phyloP scores from a whole-genome alignment of 1,140 invertebrate genomes.

The Sinella curviseta region DNA sequence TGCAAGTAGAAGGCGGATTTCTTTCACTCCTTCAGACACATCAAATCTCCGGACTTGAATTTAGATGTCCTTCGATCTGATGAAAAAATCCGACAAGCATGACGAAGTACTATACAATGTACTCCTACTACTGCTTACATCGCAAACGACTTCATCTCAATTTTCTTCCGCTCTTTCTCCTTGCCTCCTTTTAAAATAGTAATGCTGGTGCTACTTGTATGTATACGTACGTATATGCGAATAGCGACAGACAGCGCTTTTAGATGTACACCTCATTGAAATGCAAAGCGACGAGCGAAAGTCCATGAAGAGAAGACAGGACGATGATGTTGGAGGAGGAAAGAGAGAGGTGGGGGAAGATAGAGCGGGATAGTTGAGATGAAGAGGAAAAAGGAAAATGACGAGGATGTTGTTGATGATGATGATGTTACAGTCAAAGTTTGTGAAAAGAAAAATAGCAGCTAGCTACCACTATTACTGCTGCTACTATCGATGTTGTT shows the following conservation, averaged over 20 bases:
- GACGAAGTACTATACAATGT: not conserved
- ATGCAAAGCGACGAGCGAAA: not conserved
- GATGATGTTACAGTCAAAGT: no score
- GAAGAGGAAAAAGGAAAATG: no score
- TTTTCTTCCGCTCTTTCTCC: not conserved
- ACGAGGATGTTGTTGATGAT: no score
- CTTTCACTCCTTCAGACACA: not conserved
- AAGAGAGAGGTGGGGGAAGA: not conserved
- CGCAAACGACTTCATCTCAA: not conserved
- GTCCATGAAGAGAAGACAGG: not conserved
- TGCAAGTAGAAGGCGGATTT: constrained; percentile 3
- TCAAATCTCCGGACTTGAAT: not conserved
- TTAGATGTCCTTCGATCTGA: not conserved
- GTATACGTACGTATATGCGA: not conserved
- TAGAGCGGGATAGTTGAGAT: not conserved
- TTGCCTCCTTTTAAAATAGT: not conserved
- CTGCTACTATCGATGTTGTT: no score
- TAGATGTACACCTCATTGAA: not conserved
- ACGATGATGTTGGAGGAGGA: not conserved
- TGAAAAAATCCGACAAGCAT: not conserved
- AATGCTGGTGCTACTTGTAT: not conserved
- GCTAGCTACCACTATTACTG: no score
- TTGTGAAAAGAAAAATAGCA: no score
- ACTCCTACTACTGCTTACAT: not conserved
- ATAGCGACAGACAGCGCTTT: no score